Evolutionary conservation across 2,113 vertebrate species (phyloP).

Genomic region (Anolis sagrei): DNA sequence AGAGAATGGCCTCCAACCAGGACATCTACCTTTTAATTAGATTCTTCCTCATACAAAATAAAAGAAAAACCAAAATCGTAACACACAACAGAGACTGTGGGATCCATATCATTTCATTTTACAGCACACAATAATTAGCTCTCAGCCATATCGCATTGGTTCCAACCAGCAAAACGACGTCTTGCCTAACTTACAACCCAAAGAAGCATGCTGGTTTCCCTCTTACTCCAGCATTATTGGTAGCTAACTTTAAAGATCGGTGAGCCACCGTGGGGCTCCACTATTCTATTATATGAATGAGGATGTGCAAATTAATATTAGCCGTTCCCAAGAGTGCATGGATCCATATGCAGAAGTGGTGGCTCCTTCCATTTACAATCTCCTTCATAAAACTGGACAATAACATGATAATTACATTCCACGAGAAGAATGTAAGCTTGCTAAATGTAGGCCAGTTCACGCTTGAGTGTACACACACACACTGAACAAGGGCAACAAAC

Average conservation of each 20-base stretch:
- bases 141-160: background rate
- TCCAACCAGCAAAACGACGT: background rate
- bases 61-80: background rate
- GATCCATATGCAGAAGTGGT: background rate
- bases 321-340: background rate
- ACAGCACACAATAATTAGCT: background rate
- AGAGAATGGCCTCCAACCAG: background rate
- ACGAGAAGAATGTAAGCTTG: background rate
- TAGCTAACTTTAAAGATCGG: background rate
- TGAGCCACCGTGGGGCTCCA: background rate
- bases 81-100: background rate
- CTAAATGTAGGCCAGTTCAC: background rate
- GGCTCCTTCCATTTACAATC: background rate
- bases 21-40: background rate
- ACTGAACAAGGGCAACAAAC: background rate
- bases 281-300: background rate
- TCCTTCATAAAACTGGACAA: background rate
- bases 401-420: no score
- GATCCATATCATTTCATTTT: background rate
- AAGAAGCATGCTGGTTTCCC: background rate
- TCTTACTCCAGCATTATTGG: background rate
- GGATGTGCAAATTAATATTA: background rate
- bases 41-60: background rate
- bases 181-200: background rate
- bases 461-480: background rate